A percentile compares a stretch with the other conserved stretches of the same genome.
Conservation (phyloP, 2,888 invertebrate genomes). For the Argyresthia albistria region DNA sequence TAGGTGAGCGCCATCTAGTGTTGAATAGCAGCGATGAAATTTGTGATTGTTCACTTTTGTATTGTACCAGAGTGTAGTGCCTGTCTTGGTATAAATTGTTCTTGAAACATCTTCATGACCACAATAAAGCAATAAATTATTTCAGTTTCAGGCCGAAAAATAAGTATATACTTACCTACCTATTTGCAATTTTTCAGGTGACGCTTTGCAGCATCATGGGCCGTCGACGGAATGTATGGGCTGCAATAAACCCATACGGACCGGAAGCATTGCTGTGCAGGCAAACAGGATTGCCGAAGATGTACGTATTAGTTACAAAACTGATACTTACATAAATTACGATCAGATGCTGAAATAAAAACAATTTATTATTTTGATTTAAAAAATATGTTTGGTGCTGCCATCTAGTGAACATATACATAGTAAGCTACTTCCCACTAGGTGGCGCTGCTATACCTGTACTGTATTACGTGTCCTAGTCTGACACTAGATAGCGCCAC, state of each 20-base stretch:
- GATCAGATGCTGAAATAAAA: too few species aligned
- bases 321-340: too few species aligned
- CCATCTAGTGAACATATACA: background rate
- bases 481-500: background rate
- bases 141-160: too few species aligned
- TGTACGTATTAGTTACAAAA: slow-evolving; percentile 25
- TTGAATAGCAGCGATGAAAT: slow-evolving; percentile 9
- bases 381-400: too few species aligned
- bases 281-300: slow-evolving; percentile 86
- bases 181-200: slow-evolving; percentile 44
- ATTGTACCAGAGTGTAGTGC: too few species aligned
- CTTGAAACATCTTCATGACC: too few species aligned
- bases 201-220: slow-evolving; percentile 75
- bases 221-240: slow-evolving; percentile 80
- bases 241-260: slow-evolving; percentile 85
- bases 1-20: slow-evolving; percentile 74
- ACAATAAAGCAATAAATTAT: too few species aligned
- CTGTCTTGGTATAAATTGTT: too few species aligned
- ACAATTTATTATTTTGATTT: too few species aligned
- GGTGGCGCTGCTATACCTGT: slow-evolving; percentile 7
- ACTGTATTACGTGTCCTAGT: background rate
- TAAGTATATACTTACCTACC: too few species aligned
- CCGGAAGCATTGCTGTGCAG: slow-evolving; percentile 87
- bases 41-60: background rate
- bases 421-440: slow-evolving; percentile 2